Percentiles rank a stretch among this genome's conserved stretches.
Evolutionary conservation across 2,113 vertebrate species (phyloP).

Genomic region (Corythornis madagascariensis): DNA sequence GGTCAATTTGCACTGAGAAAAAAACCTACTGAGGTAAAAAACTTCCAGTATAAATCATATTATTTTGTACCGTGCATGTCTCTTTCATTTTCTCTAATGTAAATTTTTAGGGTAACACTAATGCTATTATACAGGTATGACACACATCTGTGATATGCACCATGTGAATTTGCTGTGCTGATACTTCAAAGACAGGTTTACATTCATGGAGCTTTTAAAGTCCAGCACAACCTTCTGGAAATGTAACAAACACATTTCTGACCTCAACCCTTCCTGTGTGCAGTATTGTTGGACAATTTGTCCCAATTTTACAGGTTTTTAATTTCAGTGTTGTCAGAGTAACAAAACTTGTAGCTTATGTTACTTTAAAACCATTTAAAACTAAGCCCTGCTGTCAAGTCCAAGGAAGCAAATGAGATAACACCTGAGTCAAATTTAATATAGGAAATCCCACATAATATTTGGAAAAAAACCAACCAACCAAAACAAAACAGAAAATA

Average conservation of each 20-base stretch:
- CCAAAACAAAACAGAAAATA: not conserved
- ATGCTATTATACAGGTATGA: constrained; percentile 30
- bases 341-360: not conserved
- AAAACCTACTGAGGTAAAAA: not conserved
- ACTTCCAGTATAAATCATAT: not conserved
- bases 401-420: not conserved
- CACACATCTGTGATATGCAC: not conserved
- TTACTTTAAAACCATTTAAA: constrained; percentile 9
- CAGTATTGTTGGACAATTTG: constrained; percentile 7
- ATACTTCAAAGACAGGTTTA: constrained; percentile 25
- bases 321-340: constrained; percentile 7
- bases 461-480: rapidly evolving
- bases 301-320: constrained; percentile 16
- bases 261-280: not conserved
- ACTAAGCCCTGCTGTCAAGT: not conserved
- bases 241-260: constrained; percentile 26
- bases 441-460: not conserved
- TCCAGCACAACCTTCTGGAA: not conserved
- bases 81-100: constrained; percentile 42
- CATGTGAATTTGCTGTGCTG: not conserved
- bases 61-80: not conserved
- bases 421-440: constrained; percentile 8
- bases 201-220: constrained; percentile 29
- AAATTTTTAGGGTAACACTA: constrained; percentile 34
- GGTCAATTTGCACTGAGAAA: not conserved